A percentile compares a stretch with the other conserved stretches of the same genome.
Conservation (phyloP, 2,888 invertebrate species). For the Apocheima hispidaria region DNA sequence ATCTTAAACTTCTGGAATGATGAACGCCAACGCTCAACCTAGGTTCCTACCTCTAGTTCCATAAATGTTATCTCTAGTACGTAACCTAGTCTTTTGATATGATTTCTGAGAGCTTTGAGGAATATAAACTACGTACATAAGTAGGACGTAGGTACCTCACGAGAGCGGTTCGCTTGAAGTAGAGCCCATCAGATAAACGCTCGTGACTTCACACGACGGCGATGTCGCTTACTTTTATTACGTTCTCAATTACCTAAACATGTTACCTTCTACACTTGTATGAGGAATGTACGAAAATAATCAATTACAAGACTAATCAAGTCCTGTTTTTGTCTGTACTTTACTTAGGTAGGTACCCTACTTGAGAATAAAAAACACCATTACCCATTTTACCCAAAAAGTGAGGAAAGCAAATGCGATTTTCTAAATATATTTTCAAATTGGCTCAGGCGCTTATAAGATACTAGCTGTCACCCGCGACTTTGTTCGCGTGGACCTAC, state of each 20-base stretch:
- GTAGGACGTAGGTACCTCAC: slow-evolving; percentile 26
- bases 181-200: slow-evolving; percentile 62
- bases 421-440: no score
- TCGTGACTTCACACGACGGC: slow-evolving; percentile 61
- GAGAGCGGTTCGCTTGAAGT: slow-evolving; percentile 42
- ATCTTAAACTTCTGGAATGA: not conserved
- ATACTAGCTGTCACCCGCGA: no score
- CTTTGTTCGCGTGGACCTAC: no score
- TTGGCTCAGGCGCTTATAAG: no score
- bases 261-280: slow-evolving; percentile 20
- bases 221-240: slow-evolving; percentile 41
- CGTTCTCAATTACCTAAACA: slow-evolving; percentile 28
- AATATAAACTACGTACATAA: slow-evolving; percentile 33
- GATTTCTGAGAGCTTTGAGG: slow-evolving; percentile 1
- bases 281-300: slow-evolving; percentile 22
- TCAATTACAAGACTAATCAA: not conserved
- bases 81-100: slow-evolving; percentile 1
- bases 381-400: no score
- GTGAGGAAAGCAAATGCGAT: no score
- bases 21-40: slow-evolving; percentile 4
- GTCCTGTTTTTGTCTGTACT: not conserved
- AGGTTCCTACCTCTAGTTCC: slow-evolving; percentile 4
- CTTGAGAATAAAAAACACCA: no score
- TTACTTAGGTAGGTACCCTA: not conserved
- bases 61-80: slow-evolving; percentile 15